Percentiles rank a stretch among this genome's conserved stretches.
These are phyloP conservation scores for Grus americana DNA, from an alignment of 2,113 vertebrate genomes.

Conservation along the genomic window DNA sequence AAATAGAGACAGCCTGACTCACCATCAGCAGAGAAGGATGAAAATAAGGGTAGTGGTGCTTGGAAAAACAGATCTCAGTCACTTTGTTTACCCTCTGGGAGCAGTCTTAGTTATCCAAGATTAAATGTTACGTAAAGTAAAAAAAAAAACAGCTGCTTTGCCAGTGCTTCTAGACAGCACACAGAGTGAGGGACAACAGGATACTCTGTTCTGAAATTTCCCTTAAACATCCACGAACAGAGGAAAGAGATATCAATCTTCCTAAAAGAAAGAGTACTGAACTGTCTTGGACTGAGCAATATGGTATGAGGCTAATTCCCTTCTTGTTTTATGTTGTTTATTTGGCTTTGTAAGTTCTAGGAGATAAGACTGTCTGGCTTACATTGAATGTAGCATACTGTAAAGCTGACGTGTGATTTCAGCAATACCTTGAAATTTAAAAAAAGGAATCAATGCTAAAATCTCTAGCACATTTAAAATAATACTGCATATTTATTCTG, in stretches of 20 bases:
- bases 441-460: background rate
- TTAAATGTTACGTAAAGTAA: background rate
- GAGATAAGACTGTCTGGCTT: background rate
- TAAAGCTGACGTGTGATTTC: background rate
- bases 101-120: background rate
- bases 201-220: background rate
- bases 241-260: background rate
- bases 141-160: background rate
- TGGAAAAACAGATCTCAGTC: background rate
- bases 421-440: background rate
- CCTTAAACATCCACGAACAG: background rate
- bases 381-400: background rate
- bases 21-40: background rate
- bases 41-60: background rate
- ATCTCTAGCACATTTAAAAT: background rate
- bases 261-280: background rate
- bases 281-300: background rate
- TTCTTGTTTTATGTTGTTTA: background rate
- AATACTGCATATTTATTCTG: background rate
- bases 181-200: background rate
- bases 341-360: background rate
- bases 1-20: background rate
- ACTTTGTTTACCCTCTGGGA: background rate
- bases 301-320: background rate
- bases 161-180: background rate